phyloP scores from a whole-genome alignment of 2,797 vertebrate species.

The Gallinago nigripennis region DNA sequence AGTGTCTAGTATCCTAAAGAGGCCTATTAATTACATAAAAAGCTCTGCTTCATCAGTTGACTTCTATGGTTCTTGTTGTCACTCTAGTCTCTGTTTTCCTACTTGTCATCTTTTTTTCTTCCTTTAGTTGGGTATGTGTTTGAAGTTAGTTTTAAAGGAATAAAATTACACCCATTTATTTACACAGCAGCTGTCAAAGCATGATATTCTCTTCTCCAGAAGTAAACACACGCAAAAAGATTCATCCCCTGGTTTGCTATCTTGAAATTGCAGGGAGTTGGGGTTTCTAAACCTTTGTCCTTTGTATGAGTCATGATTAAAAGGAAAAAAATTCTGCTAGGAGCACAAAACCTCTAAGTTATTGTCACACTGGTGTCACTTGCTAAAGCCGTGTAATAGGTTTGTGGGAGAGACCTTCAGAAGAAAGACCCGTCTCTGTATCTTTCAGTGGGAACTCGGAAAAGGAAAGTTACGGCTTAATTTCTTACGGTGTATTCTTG shows the following conservation, averaged over 20 bases:
- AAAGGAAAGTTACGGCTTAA: neutral
- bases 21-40: neutral
- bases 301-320: slow-evolving; percentile 28
- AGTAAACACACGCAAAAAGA: neutral
- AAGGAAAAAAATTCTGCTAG: neutral
- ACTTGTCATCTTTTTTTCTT: slow-evolving; percentile 19
- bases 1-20: neutral
- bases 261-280: slow-evolving; percentile 22
- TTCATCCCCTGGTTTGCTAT: slow-evolving; percentile 12
- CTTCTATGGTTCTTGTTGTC: neutral
- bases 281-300: neutral
- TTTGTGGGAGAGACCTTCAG: slow-evolving; percentile 14
- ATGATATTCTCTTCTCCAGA: neutral
- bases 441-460: neutral
- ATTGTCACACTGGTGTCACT: slow-evolving; percentile 9
- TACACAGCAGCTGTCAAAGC: slow-evolving; percentile 42
- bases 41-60: neutral
- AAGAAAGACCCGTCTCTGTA: neutral
- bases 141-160: slow-evolving; percentile 40
- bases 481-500: neutral
- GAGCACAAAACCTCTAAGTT: neutral
- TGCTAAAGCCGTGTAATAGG: neutral
- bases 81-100: neutral
- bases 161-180: slow-evolving; percentile 57
- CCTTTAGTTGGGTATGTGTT: neutral